Base-by-base conservation (phyloP, 30 jellyfish, hydroid and myxozoan species). In the Turritopsis dohrnii region DNA sequence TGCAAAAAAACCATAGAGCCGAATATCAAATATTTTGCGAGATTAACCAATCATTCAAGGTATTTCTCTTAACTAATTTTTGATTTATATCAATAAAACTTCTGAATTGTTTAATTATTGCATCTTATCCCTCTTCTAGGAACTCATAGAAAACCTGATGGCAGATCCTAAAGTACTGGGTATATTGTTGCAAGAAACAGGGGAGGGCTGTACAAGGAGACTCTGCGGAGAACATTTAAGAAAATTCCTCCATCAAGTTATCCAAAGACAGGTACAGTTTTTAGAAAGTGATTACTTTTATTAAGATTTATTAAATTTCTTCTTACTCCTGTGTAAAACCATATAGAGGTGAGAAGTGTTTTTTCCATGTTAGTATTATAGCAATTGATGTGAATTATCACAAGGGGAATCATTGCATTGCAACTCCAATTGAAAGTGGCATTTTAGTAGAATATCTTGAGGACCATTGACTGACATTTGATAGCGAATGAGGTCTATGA, bases 91-190 rank as follows among this genome's bases (percentile, higher is more conserved):
- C 77, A 0, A 69, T 21, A 9, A n/a, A 69, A 69, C 22, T n/a
- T 69, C 30, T 60, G 73, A 21, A 60, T 18, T 60, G 0, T 0
- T 0, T 18, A 18, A 23, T 21, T 0, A 21, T 60, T 60, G 22
- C 73, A 60, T 60, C 21, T 0, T 0, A 4, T 74, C 24, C 60
- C 17, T 74, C 60, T 20, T 71, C 8, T 60, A 90, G 97, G 95
- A 90, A 29, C 85, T 85, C 54, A 90, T 86, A 89, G 79, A 87
- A 8, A 90, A 87, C 8, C 88, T 86, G 16, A 65, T 80, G 65
- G 74, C 66, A 60, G 97, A 90, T 54, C 85, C 97, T 4, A 85
- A 85, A 65, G 92, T 90, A 17, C 92, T 90, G 13, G 74, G 90
- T 18, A 89, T 90, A n/a, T 84, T 90, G 25, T 87, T 73, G 29